These are phyloP conservation scores for Brachyalestes nurse DNA, from an alignment of 2,797 vertebrate genomes.

Conservation along the genomic window DNA sequence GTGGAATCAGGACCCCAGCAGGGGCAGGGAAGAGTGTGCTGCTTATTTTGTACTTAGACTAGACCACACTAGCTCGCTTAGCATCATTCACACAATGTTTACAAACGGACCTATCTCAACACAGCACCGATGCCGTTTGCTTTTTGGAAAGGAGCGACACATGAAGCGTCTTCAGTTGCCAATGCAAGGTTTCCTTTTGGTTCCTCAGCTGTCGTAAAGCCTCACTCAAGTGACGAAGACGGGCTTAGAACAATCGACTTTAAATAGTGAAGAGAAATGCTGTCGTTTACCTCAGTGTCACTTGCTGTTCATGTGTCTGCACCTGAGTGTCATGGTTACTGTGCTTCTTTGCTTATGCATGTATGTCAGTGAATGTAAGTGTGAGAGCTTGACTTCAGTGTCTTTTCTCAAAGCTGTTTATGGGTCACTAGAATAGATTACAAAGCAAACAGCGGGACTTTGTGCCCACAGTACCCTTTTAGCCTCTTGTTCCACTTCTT, in stretches of 20 bases:
- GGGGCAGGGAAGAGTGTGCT: constrained; percentile 58
- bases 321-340: constrained; percentile 64
- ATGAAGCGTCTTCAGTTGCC: constrained; percentile 25
- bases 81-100: constrained; percentile 73
- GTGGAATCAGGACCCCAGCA: constrained; percentile 10
- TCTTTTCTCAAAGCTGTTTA: background rate
- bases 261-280: constrained; percentile 3
- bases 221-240: background rate
- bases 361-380: constrained; percentile 67
- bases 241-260: background rate
- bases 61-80: constrained; percentile 46
- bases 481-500: background rate
- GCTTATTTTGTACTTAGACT: constrained; percentile 69
- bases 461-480: background rate
- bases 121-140: constrained; percentile 10
- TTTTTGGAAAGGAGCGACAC: constrained; percentile 8
- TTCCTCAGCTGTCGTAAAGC: background rate
- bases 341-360: constrained; percentile 69
- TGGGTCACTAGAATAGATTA: constrained; percentile 1
- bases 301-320: constrained; percentile 49
- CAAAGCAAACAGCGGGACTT: background rate
- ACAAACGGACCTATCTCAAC: constrained; percentile 69
- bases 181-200: background rate
- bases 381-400: constrained; percentile 35
- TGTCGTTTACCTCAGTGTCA: constrained; percentile 45